Conservation (phyloP, 2,113 vertebrate genomes). For the Syngnathus typhle region DNA sequence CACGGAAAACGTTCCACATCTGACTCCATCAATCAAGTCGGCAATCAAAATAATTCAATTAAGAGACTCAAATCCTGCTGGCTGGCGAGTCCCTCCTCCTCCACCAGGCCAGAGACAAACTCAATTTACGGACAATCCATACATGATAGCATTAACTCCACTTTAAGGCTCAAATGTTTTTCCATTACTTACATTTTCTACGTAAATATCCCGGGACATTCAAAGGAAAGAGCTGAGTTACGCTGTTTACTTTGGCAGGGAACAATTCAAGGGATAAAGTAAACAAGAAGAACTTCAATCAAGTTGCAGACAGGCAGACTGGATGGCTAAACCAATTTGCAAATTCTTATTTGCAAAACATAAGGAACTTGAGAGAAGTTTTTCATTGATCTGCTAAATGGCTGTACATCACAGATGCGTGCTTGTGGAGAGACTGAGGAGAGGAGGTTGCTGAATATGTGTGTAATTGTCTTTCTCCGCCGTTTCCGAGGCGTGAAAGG, state of each 20-base stretch:
- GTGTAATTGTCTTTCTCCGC: constrained; percentile 66
- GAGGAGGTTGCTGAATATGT: constrained; percentile 59
- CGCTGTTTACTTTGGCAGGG: constrained; percentile 42
- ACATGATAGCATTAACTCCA: constrained; percentile 63
- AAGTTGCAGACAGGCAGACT: constrained; percentile 44
- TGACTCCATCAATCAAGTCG: constrained; percentile 74
- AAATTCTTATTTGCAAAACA: constrained; percentile 47
- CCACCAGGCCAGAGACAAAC: constrained; percentile 65
- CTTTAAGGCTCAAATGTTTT: constrained; percentile 61
- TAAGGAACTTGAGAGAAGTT: constrained; percentile 40
- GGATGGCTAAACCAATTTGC: constrained; percentile 55
- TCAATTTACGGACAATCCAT: constrained; percentile 66
- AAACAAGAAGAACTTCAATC: constrained; percentile 44
- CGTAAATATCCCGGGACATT: constrained; percentile 56
- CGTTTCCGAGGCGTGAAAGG: constrained; percentile 73
- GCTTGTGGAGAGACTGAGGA: constrained; percentile 37
- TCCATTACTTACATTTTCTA: constrained; percentile 64
- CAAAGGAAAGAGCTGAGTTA: constrained; percentile 42
- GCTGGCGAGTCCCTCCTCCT: constrained; percentile 58
- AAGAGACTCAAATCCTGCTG: constrained; percentile 66
- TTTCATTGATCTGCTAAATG: constrained; percentile 43
- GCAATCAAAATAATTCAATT: constrained; percentile 78
- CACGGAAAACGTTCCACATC: constrained; percentile 63
- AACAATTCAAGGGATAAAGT: constrained; percentile 38
- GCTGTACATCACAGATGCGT: constrained; percentile 31